These are phyloP conservation scores for Bovichtus diacanthus DNA, from an alignment of 2,797 vertebrate genomes.

Conservation along the genomic window DNA sequence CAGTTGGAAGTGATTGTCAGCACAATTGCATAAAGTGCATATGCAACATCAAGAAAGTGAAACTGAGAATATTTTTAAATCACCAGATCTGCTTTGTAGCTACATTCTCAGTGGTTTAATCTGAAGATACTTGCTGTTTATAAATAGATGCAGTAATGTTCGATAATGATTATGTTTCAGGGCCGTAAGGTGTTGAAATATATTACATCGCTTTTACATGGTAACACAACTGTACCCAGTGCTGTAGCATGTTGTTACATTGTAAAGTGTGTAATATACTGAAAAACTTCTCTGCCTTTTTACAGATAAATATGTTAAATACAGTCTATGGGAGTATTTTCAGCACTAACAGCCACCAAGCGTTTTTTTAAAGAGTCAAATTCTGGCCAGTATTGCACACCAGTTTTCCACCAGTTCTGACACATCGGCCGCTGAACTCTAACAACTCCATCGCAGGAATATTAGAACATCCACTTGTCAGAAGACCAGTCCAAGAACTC, in stretches of 20 bases:
- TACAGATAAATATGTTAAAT: constrained; percentile 83
- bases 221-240: constrained; percentile 71
- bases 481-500: constrained; percentile 31
- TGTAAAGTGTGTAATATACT: constrained; percentile 45
- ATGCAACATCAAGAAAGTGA: constrained; percentile 53
- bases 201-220: constrained; percentile 58
- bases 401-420: constrained; percentile 56
- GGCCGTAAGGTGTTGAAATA: constrained; percentile 52
- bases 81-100: constrained; percentile 38
- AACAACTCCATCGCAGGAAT: constrained; percentile 69
- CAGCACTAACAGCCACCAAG: constrained; percentile 59
- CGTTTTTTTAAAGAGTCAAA: constrained; percentile 38
- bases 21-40: constrained; percentile 70
- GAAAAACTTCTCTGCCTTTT: constrained; percentile 63
- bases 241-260: constrained; percentile 59
- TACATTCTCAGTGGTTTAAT: constrained; percentile 73
- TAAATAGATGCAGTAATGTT: constrained; percentile 71
- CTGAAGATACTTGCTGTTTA: constrained; percentile 60
- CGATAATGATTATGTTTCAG: constrained; percentile 53
- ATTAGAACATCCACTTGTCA: constrained; percentile 77
- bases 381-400: constrained; percentile 74
- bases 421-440: constrained; percentile 43
- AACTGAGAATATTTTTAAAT: constrained; percentile 30
- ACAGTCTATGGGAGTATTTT: constrained; percentile 74
- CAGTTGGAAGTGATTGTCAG: constrained; percentile 73